Evolutionary conservation across 2,113 vertebrate genomes (phyloP).

Genomic region (Corythoichthys haematopterus): DNA sequence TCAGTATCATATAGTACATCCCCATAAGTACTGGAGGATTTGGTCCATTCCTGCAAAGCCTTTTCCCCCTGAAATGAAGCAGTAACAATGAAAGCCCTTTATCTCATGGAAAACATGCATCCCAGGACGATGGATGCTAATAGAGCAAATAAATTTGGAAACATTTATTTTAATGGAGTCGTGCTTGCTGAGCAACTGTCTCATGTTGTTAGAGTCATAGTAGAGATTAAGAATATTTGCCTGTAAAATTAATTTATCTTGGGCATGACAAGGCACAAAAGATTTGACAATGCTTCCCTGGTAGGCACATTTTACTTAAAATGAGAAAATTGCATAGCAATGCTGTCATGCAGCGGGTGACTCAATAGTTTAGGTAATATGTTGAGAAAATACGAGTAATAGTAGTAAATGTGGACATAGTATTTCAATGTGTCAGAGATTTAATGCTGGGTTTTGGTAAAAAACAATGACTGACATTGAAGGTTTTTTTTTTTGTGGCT

Average conservation of each 20-base stretch:
- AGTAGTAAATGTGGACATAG: too few relatives aligned
- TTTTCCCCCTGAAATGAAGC: conserved; percentile 44
- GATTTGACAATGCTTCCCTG: conserved; percentile 35
- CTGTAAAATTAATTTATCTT: conserved; percentile 31
- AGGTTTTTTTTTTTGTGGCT: too few relatives aligned
- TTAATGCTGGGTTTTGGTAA: too few relatives aligned
- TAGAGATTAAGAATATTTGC: conserved; percentile 29
- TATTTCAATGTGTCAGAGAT: too few relatives aligned
- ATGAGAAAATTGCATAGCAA: not conserved
- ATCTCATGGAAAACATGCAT: conserved; percentile 55
- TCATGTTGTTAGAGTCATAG: conserved; percentile 11
- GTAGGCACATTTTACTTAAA: conserved; percentile 20
- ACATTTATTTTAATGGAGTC: not conserved
- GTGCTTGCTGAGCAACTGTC: not conserved
- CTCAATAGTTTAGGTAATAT: too few relatives aligned
- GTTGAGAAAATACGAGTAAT: too few relatives aligned
- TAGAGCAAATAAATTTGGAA: conserved; percentile 15
- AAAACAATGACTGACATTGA: too few relatives aligned
- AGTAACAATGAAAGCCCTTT: conserved; percentile 50
- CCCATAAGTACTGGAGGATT: conserved; percentile 56
- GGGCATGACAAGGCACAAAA: conserved; percentile 28
- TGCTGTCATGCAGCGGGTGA: too few relatives aligned
- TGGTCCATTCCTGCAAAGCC: conserved; percentile 54
- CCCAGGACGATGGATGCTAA: conserved; percentile 50
- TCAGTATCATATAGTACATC: conserved; percentile 51